A percentile compares a stretch with the other conserved stretches of the same genome.
Conservation (phyloP, 1,140 invertebrate genomes). For the Diuraphis noxia region DNA sequence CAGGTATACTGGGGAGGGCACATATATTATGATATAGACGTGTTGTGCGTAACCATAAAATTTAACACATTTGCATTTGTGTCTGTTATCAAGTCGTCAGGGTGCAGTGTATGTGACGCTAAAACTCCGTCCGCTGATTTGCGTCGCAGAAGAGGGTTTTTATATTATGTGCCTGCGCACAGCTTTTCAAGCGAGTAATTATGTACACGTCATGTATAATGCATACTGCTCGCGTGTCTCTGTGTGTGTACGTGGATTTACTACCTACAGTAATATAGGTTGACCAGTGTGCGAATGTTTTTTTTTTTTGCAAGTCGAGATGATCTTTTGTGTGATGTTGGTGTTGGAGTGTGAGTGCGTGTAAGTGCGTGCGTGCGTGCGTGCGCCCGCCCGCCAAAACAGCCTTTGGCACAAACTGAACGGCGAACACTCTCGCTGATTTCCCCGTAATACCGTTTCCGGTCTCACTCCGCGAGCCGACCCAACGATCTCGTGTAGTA, state of each 20-base stretch:
- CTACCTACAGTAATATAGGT: not conserved
- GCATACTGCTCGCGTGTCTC: not conserved
- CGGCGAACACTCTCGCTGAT: not conserved
- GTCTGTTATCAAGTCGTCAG: not conserved
- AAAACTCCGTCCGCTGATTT: not conserved
- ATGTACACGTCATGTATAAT: not conserved
- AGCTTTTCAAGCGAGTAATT: not conserved
- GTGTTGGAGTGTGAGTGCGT: not conserved
- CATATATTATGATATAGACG: not conserved
- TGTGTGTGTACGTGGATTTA: not conserved
- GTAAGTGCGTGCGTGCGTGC: not conserved
- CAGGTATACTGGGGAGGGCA: slow-evolving; percentile 10
- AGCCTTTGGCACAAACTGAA: not conserved
- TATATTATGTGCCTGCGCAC: not conserved
- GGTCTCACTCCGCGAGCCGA: not conserved
- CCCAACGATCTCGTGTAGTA: not conserved
- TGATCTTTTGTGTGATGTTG: not conserved
- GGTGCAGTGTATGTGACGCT: not conserved
- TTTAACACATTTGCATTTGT: not conserved
- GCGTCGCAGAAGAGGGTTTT: not conserved
- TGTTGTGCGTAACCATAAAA: not conserved
- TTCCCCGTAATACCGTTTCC: not conserved
- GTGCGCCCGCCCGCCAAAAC: not conserved
- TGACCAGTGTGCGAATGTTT: not conserved
- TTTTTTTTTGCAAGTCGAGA: not conserved